Evolutionary conservation across 2,888 invertebrate genomes (phyloP).

Genomic region (Bimastos eiseni): DNA sequence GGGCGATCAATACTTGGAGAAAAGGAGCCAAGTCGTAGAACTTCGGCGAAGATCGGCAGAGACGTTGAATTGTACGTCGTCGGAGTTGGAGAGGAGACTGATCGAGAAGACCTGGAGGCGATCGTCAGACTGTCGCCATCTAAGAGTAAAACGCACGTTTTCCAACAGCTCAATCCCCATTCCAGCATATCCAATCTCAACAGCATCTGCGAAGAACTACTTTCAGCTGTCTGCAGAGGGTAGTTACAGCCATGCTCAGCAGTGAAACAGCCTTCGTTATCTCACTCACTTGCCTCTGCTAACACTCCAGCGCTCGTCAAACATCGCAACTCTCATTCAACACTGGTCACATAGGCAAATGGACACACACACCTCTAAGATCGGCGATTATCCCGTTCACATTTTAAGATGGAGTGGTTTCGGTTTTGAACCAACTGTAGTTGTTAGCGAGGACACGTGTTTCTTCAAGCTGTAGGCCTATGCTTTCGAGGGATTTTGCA

Average conservation of each 20-base stretch:
- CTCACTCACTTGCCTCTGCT: neutral
- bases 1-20: neutral
- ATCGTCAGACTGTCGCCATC: neutral
- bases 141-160: neutral
- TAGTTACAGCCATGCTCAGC: neutral
- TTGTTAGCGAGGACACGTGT: neutral
- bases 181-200: neutral
- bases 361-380: neutral
- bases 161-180: neutral
- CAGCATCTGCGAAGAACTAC: neutral
- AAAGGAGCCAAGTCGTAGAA: neutral
- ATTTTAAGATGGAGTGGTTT: too few species aligned
- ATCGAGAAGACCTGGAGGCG: neutral
- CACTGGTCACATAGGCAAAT: neutral
- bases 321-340: neutral
- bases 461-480: neutral
- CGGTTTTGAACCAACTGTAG: neutral
- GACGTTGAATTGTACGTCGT: neutral
- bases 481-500: neutral
- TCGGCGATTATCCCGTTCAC: neutral
- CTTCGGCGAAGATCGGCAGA: neutral
- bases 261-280: neutral
- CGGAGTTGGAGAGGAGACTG: neutral
- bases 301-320: neutral
- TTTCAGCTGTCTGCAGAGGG: neutral